Evolutionary conservation across 1,140 invertebrate genomes (phyloP).

Genomic region (Odontomachus brunneus): DNA sequence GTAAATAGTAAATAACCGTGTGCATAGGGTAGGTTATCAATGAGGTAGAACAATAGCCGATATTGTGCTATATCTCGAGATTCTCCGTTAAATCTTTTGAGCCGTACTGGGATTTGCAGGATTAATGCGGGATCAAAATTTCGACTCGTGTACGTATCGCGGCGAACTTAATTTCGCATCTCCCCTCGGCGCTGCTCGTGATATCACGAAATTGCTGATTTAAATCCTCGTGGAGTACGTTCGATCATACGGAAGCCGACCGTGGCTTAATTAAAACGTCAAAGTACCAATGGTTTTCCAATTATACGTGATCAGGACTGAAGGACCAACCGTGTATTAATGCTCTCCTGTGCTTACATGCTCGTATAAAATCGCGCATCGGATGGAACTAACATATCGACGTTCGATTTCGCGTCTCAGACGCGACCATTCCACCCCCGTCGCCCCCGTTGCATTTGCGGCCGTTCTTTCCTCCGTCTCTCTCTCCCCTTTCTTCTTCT

Average conservation of each 20-base stretch:
- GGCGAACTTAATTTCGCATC: background rate
- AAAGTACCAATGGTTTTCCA: background rate
- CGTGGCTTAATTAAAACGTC: constrained; percentile 44
- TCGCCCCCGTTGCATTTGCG: too few species aligned
- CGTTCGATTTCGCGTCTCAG: constrained; percentile 8
- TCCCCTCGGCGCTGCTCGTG: background rate
- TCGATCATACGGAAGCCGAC: background rate
- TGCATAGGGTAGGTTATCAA: too few species aligned
- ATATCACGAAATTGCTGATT: background rate
- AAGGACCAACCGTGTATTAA: background rate
- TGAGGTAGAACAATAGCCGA: too few species aligned
- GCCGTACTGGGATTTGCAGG: too few species aligned
- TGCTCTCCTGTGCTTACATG: background rate
- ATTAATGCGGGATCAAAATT: too few species aligned
- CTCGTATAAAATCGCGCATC: constrained; percentile 6
- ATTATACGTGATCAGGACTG: background rate
- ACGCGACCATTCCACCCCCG: too few species aligned
- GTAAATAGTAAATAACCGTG: too few species aligned
- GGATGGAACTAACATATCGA: constrained; percentile 15
- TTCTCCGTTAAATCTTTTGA: too few species aligned
- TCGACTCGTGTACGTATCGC: background rate
- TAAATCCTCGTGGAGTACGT: background rate
- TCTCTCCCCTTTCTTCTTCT: too few species aligned
- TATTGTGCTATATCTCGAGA: too few species aligned
- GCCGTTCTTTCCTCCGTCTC: background rate